phyloP scores from a whole-genome alignment of 1,140 invertebrate genomes.

The Wiebesia pumilae region DNA sequence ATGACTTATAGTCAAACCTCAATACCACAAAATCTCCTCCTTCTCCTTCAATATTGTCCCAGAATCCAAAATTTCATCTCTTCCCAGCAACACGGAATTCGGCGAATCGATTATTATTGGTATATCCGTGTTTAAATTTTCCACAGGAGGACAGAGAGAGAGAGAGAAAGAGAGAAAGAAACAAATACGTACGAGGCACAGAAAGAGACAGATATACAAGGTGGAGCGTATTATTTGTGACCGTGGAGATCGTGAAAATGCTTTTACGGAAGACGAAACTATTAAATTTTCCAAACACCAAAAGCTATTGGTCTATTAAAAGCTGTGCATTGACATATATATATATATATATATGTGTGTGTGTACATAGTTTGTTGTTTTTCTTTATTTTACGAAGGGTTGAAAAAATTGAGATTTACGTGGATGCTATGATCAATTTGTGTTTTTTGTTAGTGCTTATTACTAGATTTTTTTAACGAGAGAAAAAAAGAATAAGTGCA shows the following conservation, averaged over 20 bases:
- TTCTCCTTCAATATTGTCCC: slow-evolving; percentile 50
- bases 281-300: slow-evolving; percentile 39
- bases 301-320: slow-evolving; percentile 26
- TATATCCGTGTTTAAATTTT: slow-evolving; percentile 38
- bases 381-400: background rate
- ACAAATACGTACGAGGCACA: background rate
- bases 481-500: background rate
- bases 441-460: slow-evolving; percentile 17
- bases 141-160: background rate
- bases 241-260: slow-evolving; percentile 16
- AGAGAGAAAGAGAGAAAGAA: background rate
- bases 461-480: background rate
- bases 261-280: slow-evolving; percentile 23
- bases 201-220: background rate
- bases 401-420: slow-evolving; percentile 33
- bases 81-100: slow-evolving; percentile 33
- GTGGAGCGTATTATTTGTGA: background rate
- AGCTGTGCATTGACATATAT: background rate
- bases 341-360: too few relatives aligned
- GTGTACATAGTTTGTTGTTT: background rate
- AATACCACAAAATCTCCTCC: slow-evolving; percentile 55
- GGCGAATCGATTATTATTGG: slow-evolving; percentile 55
- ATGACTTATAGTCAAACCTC: slow-evolving; percentile 73
- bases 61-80: slow-evolving; percentile 41
- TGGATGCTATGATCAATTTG: slow-evolving; percentile 1